phyloP scores from a whole-genome alignment of 1,140 invertebrate species.

The Neodiprion lecontei region DNA sequence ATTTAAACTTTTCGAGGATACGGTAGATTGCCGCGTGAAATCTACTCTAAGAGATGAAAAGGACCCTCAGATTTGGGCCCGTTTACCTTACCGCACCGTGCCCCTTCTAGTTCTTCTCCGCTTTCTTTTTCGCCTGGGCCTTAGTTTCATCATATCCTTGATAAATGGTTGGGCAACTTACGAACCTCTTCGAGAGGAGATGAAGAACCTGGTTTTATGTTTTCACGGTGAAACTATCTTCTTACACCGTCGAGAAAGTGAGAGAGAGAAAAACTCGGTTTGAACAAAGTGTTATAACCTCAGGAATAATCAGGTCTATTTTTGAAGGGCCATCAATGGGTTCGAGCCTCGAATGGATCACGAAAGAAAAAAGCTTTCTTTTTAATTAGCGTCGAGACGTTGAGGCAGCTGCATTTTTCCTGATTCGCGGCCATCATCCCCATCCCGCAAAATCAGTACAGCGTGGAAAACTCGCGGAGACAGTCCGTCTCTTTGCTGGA shows the following conservation, averaged over 20 bases:
- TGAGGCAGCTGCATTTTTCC: neutral
- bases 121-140: slow-evolving; percentile 19
- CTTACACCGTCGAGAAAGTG: neutral
- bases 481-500: slow-evolving; percentile 11
- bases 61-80: slow-evolving; percentile 43
- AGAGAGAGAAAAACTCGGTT: neutral
- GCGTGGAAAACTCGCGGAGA: slow-evolving; percentile 18
- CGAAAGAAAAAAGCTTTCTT: neutral
- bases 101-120: neutral
- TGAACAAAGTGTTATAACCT: neutral
- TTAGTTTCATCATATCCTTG: slow-evolving; percentile 43
- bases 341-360: neutral
- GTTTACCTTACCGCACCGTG: slow-evolving; percentile 4
- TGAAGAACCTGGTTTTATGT: neutral
- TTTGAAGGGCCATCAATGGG: neutral
- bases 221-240: neutral
- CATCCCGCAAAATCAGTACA: slow-evolving; percentile 10
- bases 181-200: neutral
- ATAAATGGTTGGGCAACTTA: slow-evolving; percentile 38
- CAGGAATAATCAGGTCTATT: neutral
- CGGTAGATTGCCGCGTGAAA: slow-evolving; percentile 56
- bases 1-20: slow-evolving; percentile 41
- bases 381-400: neutral
- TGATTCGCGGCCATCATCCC: too few relatives aligned
- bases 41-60: slow-evolving; percentile 46